Base-by-base conservation (phyloP, 2,113 vertebrate species). In the Mastomys natalensis region DNA sequence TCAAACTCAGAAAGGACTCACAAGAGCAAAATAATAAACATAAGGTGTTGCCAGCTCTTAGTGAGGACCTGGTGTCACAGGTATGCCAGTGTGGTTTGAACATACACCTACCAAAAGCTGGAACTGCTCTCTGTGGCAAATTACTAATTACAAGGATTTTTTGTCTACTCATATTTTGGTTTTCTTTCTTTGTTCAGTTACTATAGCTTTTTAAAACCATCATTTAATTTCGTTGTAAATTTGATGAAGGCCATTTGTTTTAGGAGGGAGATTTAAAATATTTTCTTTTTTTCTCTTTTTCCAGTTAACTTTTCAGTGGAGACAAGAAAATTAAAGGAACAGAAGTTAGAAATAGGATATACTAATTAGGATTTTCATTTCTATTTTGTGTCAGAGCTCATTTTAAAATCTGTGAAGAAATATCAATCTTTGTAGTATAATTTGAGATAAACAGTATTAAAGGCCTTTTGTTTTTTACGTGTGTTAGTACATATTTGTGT, bases 21-120 rank as follows among this genome's bases (percentile, higher is more conserved):
- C 86, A 37, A 45, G 22, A 21, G 17, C 7, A 66, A 53, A 92
- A 64, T 24, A 34, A 51, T 90, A 19, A 95, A 88, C 76, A 80
- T 40, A 51, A 93, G 7, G 74, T 73, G 86, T 98, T 98, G 89
- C 21, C 37, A 48, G 73, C 98, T 97, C 34, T 93, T 97, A 78
- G 9, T 95, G 80, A 92, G 87, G 93, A 93, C 24, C 7, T 66
- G 72, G 0, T 0, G 84, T 53, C 96, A 53, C 78, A 97, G 88
- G 76, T 97, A 7, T 66, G 48, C 87, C 29, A 37, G 29, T 88
- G n/a, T 90, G 86, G 43, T 66, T 37, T 90, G 73, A 93, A 87
- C 91, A 84, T 15, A 73, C 34, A 51, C 55, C 85, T 92, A 84
- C 26, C 90, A 89, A 74, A 95, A 93, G 91, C 77, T 77, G 37